Conservation (phyloP, 2,888 invertebrate species). For the Polydrusus tereticollis region DNA sequence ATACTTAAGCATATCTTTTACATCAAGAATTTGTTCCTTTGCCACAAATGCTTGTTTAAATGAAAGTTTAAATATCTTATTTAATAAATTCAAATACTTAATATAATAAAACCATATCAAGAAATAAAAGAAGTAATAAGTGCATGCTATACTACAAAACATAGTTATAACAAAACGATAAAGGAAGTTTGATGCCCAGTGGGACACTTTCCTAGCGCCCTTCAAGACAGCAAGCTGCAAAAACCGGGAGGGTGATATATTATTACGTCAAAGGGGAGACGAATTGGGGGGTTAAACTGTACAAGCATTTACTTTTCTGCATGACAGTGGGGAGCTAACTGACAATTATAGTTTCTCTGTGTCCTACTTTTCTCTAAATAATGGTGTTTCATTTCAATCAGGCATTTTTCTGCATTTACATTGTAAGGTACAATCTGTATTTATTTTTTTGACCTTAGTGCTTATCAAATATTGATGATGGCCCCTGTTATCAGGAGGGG, state of each 20-base stretch:
- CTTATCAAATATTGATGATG: no score
- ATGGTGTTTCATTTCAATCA: no score
- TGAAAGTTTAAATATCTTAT: no score
- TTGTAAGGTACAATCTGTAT: no score
- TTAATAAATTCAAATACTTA: no score
- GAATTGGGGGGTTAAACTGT: background rate
- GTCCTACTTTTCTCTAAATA: no score
- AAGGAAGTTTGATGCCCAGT: background rate
- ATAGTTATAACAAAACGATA: background rate
- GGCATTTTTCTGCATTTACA: no score
- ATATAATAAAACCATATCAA: background rate
- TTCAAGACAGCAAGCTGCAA: background rate
- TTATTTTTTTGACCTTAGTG: no score
- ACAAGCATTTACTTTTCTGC: background rate
- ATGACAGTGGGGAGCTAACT: background rate
- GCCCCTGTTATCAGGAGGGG: no score
- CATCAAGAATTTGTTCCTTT: no score
- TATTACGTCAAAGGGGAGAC: background rate
- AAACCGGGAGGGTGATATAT: background rate
- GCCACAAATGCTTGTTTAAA: no score
- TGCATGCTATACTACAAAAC: background rate
- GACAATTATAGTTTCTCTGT: background rate
- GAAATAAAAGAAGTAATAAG: background rate
- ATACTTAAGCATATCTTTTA: no score
- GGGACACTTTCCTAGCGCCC: background rate